Evolutionary conservation across 2,797 vertebrate species (phyloP), one percentile per base, ranked within the genome.

Genomic region (Pteropus rufus): DNA sequence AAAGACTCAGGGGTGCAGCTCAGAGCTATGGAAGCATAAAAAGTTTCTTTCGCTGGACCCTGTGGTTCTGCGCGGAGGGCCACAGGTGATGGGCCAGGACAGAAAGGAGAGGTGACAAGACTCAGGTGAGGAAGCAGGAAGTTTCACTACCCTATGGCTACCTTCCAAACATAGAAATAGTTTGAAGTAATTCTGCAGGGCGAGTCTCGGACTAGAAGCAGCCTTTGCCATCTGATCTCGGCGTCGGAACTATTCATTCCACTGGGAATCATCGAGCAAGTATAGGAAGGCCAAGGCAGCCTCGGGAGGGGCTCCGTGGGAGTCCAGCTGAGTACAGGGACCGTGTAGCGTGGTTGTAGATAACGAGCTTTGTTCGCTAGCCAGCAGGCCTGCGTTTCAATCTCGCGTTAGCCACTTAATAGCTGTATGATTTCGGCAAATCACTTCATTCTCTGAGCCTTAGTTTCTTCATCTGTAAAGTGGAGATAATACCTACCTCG

Each of bases 161-260:
- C 76, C 46, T 87, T 95, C 81, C 72, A 76, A 93, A 89, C 69
- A 93, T 54, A 90, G 87, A 96, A 95, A 84, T 73, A 89, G 24
- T 19, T 73, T 75, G 70, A 82, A 77, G 29, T 56, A 69, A 56
- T 89, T 76, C 46, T 89, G 82, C 21, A 75, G 60, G 67, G 54
- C 41, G 79, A 83, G 69, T 82, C 75, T 93, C 89, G 92, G 83
- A 86, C 15, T 41, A 79, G 6, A 87, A 84, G 39, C 58, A 7
- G 65, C 7, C 10, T 83, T 94, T 88, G 34, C 29, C 7, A 16
- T 82, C 69, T 83, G 69, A 82, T n/a, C 46, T 77, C 39, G 67
- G 31, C 3, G 19, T 58, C 0, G 2, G 34, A 93, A 58, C 52
- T n/a, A 41, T 91, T 85, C 18, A 44, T 69, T 91, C 62, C 58